Percentiles rank a stretch among this genome's conserved stretches.
Evolutionary conservation across 2,113 vertebrate genomes (phyloP).

Genomic region (Platanista minor): DNA sequence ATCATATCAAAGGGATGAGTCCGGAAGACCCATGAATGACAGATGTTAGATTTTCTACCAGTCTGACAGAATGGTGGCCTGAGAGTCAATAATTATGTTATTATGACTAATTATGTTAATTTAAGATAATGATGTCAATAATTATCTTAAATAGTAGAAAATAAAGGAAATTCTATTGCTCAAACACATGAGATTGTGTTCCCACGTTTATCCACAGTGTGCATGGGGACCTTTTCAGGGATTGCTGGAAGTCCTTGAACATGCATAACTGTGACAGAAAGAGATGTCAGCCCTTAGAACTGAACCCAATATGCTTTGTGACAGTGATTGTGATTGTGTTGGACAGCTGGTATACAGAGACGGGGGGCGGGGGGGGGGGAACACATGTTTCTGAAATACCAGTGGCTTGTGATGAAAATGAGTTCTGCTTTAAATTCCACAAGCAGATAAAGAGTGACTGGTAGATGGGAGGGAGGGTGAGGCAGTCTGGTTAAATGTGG

Average conservation of each 20-base stretch:
- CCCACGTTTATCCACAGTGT: not conserved
- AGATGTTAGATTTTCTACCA: not conserved
- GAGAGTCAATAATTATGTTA: not conserved
- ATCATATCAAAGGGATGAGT: not conserved
- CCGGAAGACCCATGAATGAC: not conserved
- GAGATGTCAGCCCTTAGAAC: not conserved
- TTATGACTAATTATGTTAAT: constrained; percentile 29
- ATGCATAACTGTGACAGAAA: not conserved
- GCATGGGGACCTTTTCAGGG: not conserved
- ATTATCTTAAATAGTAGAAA: constrained; percentile 3
- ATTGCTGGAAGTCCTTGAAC: not conserved
- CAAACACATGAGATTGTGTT: not conserved
- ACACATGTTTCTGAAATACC: not conserved
- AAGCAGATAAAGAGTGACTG: not conserved
- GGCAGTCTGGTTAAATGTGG: not conserved
- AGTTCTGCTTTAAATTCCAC: not conserved
- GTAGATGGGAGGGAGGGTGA: not conserved
- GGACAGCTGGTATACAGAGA: not conserved
- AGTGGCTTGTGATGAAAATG: not conserved
- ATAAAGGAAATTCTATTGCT: not conserved
- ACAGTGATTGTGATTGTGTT: constrained; percentile 35
- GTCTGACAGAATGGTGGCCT: not conserved
- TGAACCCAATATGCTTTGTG: not conserved
- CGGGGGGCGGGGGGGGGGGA: not conserved
- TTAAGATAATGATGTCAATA: not conserved